Conservation (phyloP, 2,888 invertebrate genomes). For the Callyntrura guangdongensis region DNA sequence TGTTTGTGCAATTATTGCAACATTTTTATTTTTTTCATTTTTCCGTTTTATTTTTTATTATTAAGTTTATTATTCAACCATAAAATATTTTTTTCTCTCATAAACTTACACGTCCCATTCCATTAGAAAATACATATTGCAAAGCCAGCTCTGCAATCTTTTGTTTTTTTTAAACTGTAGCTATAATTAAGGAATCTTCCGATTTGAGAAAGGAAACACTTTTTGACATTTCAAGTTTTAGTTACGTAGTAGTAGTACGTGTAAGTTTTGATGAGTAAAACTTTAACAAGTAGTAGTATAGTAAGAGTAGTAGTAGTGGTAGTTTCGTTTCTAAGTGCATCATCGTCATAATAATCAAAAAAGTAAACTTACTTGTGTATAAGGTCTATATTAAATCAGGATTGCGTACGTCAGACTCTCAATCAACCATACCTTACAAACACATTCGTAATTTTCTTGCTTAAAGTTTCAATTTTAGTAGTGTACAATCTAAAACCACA, state of each 20-base stretch:
- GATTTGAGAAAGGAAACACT: conserved; percentile 29
- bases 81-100: conserved; percentile 38
- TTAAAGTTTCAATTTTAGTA: neutral
- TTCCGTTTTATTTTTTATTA: conserved; percentile 10
- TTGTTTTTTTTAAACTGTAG: conserved; percentile 27
- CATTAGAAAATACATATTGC: conserved; percentile 78
- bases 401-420: conserved; percentile 56
- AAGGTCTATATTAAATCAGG: conserved; percentile 19
- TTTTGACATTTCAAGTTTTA: neutral
- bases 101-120: too few species aligned
- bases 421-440: conserved; percentile 50
- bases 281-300: neutral
- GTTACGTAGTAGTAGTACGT: too few species aligned
- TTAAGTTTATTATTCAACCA: conserved; percentile 19
- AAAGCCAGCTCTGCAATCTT: conserved; percentile 82
- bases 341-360: conserved; percentile 33
- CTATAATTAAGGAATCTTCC: conserved; percentile 4
- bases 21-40: conserved; percentile 15
- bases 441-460: neutral
- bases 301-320: neutral
- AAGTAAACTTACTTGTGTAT: neutral
- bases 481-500: neutral
- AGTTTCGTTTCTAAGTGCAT: conserved; percentile 49
- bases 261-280: too few species aligned
- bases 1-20: neutral